Evolutionary conservation across 2,113 vertebrate species (phyloP).

Genomic region (Platichthys flesus): DNA sequence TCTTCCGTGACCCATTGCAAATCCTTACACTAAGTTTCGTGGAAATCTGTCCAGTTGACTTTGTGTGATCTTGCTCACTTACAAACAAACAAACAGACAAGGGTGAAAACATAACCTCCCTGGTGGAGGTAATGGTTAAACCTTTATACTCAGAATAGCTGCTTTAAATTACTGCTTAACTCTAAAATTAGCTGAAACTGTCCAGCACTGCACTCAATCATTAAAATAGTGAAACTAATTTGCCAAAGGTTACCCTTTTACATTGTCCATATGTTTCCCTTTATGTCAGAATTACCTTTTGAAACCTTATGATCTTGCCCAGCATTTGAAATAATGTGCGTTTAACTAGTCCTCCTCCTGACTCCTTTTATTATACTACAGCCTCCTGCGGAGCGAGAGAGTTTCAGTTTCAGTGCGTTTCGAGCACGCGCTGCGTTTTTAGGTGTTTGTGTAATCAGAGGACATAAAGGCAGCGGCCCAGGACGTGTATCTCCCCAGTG

Average conservation of each 20-base stretch:
- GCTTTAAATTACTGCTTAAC: background rate
- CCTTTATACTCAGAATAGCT: background rate
- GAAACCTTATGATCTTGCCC: no score
- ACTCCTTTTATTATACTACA: background rate
- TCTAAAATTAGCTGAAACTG: no score
- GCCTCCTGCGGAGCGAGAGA: background rate
- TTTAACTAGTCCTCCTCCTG: background rate
- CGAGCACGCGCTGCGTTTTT: slow-evolving; percentile 3
- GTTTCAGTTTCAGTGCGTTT: slow-evolving; percentile 5
- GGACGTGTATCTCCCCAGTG: slow-evolving; percentile 38
- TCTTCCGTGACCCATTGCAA: no score
- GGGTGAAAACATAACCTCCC: no score
- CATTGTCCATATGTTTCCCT: background rate
- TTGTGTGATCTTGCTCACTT: no score
- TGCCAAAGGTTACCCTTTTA: no score
- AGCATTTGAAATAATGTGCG: no score
- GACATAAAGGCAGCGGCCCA: slow-evolving; percentile 23
- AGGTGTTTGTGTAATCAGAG: slow-evolving; percentile 36
- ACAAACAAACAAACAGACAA: no score
- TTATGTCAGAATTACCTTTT: no score
- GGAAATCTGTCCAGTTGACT: no score
- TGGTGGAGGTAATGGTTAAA: background rate
- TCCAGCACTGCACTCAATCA: background rate
- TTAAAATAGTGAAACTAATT: background rate
- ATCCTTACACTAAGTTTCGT: no score